phyloP scores from a whole-genome alignment of 92 coral and sea anemone genomes.

The Phenganax marumi region DNA sequence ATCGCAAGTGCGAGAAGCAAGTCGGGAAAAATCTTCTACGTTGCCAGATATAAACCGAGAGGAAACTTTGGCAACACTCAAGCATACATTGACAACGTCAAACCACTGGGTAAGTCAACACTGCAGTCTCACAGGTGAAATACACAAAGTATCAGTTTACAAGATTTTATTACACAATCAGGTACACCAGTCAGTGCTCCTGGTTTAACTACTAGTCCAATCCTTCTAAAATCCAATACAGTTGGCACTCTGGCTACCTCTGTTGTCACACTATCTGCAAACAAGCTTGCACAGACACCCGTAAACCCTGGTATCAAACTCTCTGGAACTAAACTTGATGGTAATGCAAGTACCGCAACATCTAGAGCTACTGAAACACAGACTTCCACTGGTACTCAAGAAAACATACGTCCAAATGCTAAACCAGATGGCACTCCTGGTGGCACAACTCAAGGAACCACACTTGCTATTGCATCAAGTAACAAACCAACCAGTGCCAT shows the following conservation, averaged over 20 bases:
- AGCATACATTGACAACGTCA: conserved; percentile 64
- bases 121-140: too few relatives aligned
- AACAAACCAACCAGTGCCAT: not conserved
- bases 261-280: not conserved
- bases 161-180: not conserved
- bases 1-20: conserved; percentile 44
- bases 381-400: not conserved
- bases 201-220: not conserved
- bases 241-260: not conserved
- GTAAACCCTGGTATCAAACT: not conserved
- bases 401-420: not conserved
- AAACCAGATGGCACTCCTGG: not conserved
- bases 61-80: conserved; percentile 58
- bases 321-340: not conserved
- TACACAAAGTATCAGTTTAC: too few relatives aligned
- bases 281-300: not conserved
- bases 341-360: not conserved
- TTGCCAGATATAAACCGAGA: conserved; percentile 51
- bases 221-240: not conserved
- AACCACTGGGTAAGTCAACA: conserved; percentile 52
- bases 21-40: conserved; percentile 18
- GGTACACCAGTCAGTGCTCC: conserved; percentile 1
- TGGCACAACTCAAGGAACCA: not conserved
- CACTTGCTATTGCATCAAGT: too few relatives aligned
- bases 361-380: not conserved